These are phyloP conservation scores for Leptopilina clavipes DNA, from an alignment of 1,140 invertebrate species.

Conservation along the genomic window DNA sequence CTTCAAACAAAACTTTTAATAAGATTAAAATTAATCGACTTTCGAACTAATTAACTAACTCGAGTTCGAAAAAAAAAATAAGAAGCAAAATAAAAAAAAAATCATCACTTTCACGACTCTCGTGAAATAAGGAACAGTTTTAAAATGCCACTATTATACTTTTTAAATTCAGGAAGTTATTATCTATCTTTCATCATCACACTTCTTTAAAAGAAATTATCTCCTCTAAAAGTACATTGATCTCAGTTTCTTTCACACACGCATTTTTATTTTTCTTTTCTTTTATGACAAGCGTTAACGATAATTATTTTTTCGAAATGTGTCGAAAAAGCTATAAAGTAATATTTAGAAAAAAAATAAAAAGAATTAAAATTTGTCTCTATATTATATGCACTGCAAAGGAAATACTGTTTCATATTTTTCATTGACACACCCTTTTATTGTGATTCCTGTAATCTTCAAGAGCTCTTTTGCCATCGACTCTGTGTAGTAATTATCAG, in stretches of 20 bases:
- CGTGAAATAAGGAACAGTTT: background rate
- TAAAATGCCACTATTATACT: background rate
- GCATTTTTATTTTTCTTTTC: too few species aligned
- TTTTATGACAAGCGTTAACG: too few species aligned
- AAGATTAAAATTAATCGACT: too few species aligned
- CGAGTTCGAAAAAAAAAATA: background rate
- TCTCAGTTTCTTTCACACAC: background rate
- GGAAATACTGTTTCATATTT: conserved; percentile 30
- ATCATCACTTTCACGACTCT: background rate
- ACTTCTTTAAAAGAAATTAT: background rate
- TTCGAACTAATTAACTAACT: too few species aligned
- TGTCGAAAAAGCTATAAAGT: too few species aligned
- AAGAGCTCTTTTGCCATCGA: conserved; percentile 17
- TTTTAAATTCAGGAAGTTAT: background rate
- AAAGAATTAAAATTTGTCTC: background rate
- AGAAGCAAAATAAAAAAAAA: background rate
- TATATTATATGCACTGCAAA: background rate
- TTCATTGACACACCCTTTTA: background rate
- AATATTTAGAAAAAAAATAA: too few species aligned
- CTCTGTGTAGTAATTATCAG: conserved; percentile 4
- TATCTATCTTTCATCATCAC: background rate
- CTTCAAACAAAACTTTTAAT: too few species aligned
- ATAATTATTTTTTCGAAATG: too few species aligned
- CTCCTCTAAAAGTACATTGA: background rate
- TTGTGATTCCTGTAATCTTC: conserved; percentile 5